Base-by-base conservation (phyloP, 2,888 invertebrate species). In the Drosophila atripex region DNA sequence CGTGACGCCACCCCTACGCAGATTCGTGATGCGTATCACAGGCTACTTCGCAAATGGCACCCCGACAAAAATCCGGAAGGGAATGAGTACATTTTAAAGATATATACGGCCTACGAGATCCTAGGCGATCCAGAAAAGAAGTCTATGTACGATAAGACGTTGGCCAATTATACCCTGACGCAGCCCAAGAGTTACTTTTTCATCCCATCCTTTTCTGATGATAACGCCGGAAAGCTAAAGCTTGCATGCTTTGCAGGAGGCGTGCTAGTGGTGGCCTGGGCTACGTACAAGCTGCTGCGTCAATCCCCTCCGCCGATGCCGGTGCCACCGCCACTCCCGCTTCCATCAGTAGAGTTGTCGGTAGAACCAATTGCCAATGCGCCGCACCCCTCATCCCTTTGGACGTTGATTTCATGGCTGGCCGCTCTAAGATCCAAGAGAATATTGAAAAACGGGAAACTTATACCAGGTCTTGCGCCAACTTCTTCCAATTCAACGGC, bases 31-130 rank as follows among this genome's bases (percentile, higher is more conserved):
- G 75, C 63, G 2, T 78, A 61, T 30, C 55, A 47, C 11, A 63
- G 58, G 11, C 71, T 80, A 65, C 69, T 76, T 11, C 71, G 71
- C 3, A 64, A 46, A 39, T 71, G 56, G 12, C 78, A 78, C 61
- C 78, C 78, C 18, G 78, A 78, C 43, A 78, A 80, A 11, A 73
- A 61, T 8, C 39, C 8, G 5, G 6, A 3, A 0, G 47, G 12
- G 12, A 16, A 12, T 14, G 18, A 38, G 7, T 9, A 35, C n/a
- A 47, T 61, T 14, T 1, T 0, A 3, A 9, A 3, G 8, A 45
- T 63, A 18, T 1, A 2, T 5, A 12, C 12, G 4, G 61, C 61
- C 9, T 50, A 63, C 21, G 14, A 21, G 1, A 11, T 43, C 3
- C 25, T 63, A 4, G 43, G 9, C 32, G 4, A 32, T 32, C 32